Evolutionary conservation across 2,797 vertebrate genomes (phyloP), one percentile per base, ranked within the genome.

Genomic region (Meda fulgida): DNA sequence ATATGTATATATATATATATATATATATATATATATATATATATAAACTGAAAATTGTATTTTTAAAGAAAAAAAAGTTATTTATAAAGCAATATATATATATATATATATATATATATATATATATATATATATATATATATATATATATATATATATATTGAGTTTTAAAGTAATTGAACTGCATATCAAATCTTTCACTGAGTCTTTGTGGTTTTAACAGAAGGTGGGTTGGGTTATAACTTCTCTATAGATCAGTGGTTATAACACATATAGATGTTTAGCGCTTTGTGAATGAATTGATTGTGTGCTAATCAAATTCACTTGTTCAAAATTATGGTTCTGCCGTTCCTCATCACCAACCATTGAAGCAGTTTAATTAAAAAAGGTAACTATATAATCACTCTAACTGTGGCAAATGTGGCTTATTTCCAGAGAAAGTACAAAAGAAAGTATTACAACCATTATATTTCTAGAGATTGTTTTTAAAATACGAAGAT

Each of bases 271-370:
- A n/a, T n/a, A n/a, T n/a, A n/a, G 26, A 7, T 65, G 14, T n/a
- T 65, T 58, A n/a, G 4, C 10, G 23, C 55, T 58, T 58, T 67
- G 8, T 36, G 34, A 67, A 38, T 77, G 21, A 77, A 58, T 38
- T 58, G 53, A 38, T 77, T 77, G 75, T 77, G 75, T 38, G 53
- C 34, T 77, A 77, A 77, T 40, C 53, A 60, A 60, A 60, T 58
- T 18, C 40, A 58, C 53, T 77, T 77, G 51, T 77, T 77, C 4
- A 58, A 38, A 58, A 58, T 26, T 18, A 38, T 77, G 38, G 51
- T 36, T 58, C 38, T 58, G 53, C 21, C 21, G 26, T 58, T 77
- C 14, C 75, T 77, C 13, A 60, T 77, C 34, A 77, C 34, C 4
- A 76, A 7, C 11, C 21, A 77, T 26, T 40, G 29, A 75, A 53